phyloP scores from a whole-genome alignment of 2,888 invertebrate genomes.

The Abscondita cerata region DNA sequence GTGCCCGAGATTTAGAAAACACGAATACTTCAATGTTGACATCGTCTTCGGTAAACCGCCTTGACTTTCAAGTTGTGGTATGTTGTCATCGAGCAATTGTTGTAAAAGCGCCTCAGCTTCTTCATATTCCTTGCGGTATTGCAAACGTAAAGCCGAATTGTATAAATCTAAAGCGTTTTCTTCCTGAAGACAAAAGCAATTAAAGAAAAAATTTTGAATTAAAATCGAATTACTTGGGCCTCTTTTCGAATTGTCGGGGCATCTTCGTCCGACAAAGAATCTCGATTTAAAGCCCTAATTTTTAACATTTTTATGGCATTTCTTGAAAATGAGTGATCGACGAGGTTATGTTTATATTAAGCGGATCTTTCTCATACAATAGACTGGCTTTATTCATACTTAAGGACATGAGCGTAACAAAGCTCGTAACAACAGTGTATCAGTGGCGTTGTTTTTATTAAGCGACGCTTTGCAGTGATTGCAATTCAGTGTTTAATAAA shows the following conservation, averaged over 20 bases:
- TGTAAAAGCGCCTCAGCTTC: constrained; percentile 74
- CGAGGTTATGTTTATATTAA: no score
- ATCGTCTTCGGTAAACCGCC: constrained; percentile 66
- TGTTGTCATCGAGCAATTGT: constrained; percentile 68
- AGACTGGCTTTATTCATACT: no score
- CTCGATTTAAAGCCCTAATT: constrained; percentile 66
- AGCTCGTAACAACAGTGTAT: no score
- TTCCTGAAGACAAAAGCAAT: constrained; percentile 61
- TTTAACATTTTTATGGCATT: constrained; percentile 53
- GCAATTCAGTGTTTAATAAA: no score
- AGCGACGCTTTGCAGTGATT: no score
- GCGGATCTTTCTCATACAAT: no score
- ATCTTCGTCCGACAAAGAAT: constrained; percentile 62
- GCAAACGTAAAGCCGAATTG: constrained; percentile 75
- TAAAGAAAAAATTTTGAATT: constrained; percentile 6
- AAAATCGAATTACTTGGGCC: constrained; percentile 60
- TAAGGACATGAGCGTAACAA: no score
- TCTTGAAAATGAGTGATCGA: background rate
- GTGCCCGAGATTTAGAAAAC: constrained; percentile 80
- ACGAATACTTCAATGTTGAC: constrained; percentile 81
- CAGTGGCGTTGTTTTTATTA: no score
- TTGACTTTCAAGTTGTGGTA: constrained; percentile 61
- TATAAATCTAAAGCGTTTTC: constrained; percentile 83
- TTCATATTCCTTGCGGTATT: constrained; percentile 68
- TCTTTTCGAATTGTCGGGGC: constrained; percentile 65